Base-by-base conservation (phyloP, 1,140 invertebrate species). In the Macrobrachium nipponense region DNA sequence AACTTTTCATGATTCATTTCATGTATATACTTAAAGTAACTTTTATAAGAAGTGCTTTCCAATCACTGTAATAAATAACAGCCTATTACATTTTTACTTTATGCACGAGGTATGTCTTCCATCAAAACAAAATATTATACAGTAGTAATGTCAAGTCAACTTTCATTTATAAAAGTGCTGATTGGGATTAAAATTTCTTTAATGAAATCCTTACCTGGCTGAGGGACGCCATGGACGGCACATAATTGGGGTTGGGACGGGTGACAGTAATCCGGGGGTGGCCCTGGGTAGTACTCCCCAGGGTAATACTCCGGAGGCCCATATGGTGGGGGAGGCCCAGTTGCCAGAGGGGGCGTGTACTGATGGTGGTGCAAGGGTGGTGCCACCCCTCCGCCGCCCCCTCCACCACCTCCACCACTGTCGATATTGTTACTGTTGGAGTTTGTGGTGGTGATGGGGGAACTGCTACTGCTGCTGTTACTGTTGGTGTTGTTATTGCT, bases 381-480 rank as follows among this genome's bases (percentile, higher is more conserved):
- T 70, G 80, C 36, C 36, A 59, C 36, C 72, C 59, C 60, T 76
- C 59, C 8, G 44, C 27, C 20, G 18, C 20, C 20, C 73, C 36
- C 15, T 7, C 73, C 72, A 6, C 61, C 60, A 1, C 68, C 81
- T 2, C 59, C 81, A 17, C 64, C 36, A 10, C 70, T 61, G 27
- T 66, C 72, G 23, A 61, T n/a, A 66, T n/a, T 51, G 51, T 44
- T 64, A 59, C 18, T 77, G n/a, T 27, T 23, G 59, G 72, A 59
- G 70, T 60, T 83, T 27, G 61, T 59, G 81, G 75, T 83, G 60
- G 81, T 72, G 4, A 61, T 20, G 51, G 81, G 81, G 51, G 66
- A 72, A 58, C 80, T 82, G 72, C 81, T 83, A 73, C 58, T 83
- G 70, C 81, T 82, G 80, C 68, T 82, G 68, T 66, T 82, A n/a